phyloP scores from a whole-genome alignment of 2,797 vertebrate genomes.

The Coracias cyanogaster region DNA sequence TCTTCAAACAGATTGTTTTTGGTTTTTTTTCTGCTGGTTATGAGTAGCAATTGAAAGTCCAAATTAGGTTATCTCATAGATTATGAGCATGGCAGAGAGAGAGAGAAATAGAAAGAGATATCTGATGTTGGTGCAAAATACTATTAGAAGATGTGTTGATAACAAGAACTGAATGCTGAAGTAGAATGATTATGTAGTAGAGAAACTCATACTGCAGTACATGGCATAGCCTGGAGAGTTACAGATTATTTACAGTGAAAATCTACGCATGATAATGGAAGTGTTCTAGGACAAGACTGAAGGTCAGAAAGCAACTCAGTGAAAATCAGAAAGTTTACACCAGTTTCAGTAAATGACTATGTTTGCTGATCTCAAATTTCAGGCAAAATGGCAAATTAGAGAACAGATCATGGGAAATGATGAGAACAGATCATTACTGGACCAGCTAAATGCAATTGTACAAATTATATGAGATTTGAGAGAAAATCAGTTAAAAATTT shows the following conservation, averaged over 20 bases:
- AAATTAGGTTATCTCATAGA: not conserved
- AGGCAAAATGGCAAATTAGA: not conserved
- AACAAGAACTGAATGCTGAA: not conserved
- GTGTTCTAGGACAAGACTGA: not conserved
- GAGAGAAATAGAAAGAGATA: not conserved
- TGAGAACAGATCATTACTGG: not conserved
- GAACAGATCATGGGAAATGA: not conserved
- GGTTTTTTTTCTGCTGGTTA: not conserved
- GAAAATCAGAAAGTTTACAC: not conserved
- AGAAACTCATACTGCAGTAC: not conserved
- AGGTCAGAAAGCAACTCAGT: not conserved
- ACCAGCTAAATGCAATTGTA: not conserved
- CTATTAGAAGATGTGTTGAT: not conserved
- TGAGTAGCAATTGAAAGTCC: not conserved
- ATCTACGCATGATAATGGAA: not conserved
- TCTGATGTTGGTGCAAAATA: not conserved
- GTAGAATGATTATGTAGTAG: not conserved
- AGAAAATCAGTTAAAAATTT: not conserved
- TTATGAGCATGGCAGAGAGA: not conserved
- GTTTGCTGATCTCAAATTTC: not conserved
- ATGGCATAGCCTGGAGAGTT: not conserved
- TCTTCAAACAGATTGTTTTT: not conserved
- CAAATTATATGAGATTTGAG: not conserved
- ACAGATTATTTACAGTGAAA: not conserved
- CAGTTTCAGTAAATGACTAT: not conserved